phyloP scores from a whole-genome alignment of 2,888 invertebrate genomes.

The Rhorus exstirpatorius region DNA sequence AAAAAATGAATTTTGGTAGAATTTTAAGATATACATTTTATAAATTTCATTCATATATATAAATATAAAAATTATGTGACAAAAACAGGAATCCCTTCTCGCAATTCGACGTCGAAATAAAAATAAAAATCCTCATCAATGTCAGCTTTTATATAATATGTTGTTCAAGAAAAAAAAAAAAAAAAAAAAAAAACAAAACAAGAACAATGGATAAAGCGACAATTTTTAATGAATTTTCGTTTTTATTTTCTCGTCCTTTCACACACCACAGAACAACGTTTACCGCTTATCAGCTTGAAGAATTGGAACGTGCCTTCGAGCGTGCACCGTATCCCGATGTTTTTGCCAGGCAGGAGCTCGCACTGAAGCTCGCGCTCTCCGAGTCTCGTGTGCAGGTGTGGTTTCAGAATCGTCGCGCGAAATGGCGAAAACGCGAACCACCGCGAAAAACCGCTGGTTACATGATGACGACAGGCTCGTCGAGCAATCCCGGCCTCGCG shows the following conservation, averaged over 20 bases:
- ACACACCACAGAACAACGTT: conserved; percentile 96
- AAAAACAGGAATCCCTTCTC: too few species aligned
- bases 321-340: conserved; percentile 98
- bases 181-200: not conserved
- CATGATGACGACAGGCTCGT: conserved; percentile 83
- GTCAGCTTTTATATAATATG: too few species aligned
- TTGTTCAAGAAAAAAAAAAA: not conserved
- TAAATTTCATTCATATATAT: too few species aligned
- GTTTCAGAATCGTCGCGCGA: conserved; percentile 97
- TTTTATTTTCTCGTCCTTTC: conserved; percentile 11
- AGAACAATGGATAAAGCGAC: too few species aligned
- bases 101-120: too few species aligned
- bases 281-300: conserved; percentile 97
- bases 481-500: conserved; percentile 82
- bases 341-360: conserved; percentile 97
- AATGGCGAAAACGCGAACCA: conserved; percentile 97
- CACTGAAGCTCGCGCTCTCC: conserved; percentile 95
- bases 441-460: conserved; percentile 93
- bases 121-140: too few species aligned
- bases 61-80: too few species aligned
- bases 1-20: too few species aligned
- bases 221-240: not conserved
- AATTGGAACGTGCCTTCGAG: conserved; percentile 97
- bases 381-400: conserved; percentile 93
- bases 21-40: too few species aligned